Conservation (phyloP, 2,797 vertebrate genomes). For the Ctenopoma kingsleyae region DNA sequence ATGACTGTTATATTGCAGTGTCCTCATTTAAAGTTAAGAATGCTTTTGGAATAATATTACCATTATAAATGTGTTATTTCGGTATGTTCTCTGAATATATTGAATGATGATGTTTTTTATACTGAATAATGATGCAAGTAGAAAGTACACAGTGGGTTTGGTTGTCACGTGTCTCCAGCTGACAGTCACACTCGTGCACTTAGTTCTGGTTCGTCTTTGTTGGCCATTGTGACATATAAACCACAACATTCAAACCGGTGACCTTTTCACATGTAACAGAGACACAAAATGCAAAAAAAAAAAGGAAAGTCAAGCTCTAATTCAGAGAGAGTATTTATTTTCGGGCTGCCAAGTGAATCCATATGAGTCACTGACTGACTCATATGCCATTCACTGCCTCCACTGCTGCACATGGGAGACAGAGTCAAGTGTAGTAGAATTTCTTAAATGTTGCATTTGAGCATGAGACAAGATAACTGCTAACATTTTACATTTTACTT, state of each 20-base stretch:
- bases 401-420: constrained; percentile 30
- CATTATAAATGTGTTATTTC: background rate
- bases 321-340: constrained; percentile 35
- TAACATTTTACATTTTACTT: constrained; percentile 14
- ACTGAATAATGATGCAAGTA: no score
- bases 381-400: constrained; percentile 44
- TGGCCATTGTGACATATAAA: background rate
- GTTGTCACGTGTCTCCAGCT: no score
- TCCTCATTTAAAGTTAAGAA: no score
- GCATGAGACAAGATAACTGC: constrained; percentile 4
- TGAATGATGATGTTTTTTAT: no score
- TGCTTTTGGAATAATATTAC: background rate
- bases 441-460: constrained; percentile 12
- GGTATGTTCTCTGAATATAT: background rate
- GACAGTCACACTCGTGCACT: background rate
- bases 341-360: constrained; percentile 27
- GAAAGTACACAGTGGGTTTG: background rate
- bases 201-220: background rate
- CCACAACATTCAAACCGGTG: background rate
- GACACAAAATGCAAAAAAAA: constrained; percentile 10
- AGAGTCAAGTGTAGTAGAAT: constrained; percentile 23
- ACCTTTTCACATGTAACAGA: constrained; percentile 12
- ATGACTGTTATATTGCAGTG: background rate
- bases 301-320: constrained; percentile 10
- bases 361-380: constrained; percentile 60